Evolutionary conservation across 1,140 invertebrate species (phyloP), one percentile per base, ranked within the genome.

Genomic region (Argopecten irradians): DNA sequence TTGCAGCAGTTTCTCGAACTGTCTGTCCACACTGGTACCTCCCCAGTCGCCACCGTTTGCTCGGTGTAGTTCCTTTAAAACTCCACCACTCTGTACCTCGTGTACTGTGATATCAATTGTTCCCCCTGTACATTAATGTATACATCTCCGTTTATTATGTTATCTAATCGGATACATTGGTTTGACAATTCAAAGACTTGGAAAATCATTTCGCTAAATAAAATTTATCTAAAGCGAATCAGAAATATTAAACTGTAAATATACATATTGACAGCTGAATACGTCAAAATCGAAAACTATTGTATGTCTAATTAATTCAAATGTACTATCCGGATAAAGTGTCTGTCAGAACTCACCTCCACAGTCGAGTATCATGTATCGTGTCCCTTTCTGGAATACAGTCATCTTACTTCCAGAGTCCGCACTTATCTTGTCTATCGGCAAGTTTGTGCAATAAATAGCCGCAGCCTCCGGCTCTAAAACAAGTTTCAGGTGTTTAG

Each of bases 1-100:
- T 82, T 86, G 19, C 9, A 86, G 28, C 35, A 88, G 82, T 22
- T 86, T n/a, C n/a, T 85, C 33, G 33, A 83, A 87, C 0, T 84
- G 22, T 84, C 86, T 39, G 41, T 91, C 85, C 0, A 91, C 90
- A 32, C 41, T 41, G n/a, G 87, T 89, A 19, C 90, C 90, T 55
- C 90, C 90, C 88, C 88, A 89, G 11, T 82, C 34, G n/a, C 88
- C 90, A 5, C 89, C 90, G 19, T 84, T 88, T 39, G 90, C 90
- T 33, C 32, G 87, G 22, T 89, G 43, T 11, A 91, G 39, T 41
- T 91, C 89, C 83, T 85, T 90, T 0, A 91, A 34, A 13, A 83
- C 55, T 0, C 46, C 86, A 19, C 83, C 36, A 14, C 11, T 28
- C 39, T 86, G 34, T 36, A 89, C 88, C 71, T 90, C 84, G 14